Evolutionary conservation across 1,140 invertebrate genomes (phyloP), one percentile per base, ranked within the genome.

Genomic region (Rhizoglyphus robini): DNA sequence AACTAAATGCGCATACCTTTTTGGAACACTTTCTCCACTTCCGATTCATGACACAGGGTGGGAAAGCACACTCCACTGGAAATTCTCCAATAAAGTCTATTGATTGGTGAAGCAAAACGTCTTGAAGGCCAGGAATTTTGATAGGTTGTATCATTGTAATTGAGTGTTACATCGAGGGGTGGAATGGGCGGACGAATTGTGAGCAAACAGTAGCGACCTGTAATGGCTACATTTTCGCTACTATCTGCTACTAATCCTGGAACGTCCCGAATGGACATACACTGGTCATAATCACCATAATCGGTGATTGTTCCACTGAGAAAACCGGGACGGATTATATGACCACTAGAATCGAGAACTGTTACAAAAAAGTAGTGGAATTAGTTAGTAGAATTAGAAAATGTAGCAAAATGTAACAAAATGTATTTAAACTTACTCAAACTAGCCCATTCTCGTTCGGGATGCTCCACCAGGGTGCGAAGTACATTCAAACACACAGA

Each of bases 231-330:
- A n/a, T n/a, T n/a, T n/a, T n/a, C n/a, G n/a, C n/a, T n/a, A n/a
- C n/a, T n/a, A n/a, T n/a, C n/a, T n/a, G n/a, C n/a, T n/a, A n/a
- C 41, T 15, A 46, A n/a, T 8, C 18, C 23, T 46, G 18, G 41
- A 46, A n/a, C 1, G 25, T n/a, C 3, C 18, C 18, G 13, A 30
- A 70, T 49, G 18, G 32, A 47, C 29, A 72, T 23, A 65, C 71
- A 72, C 63, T 72, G 68, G 65, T 72, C 71, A 64, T 71, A 72
- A 18, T 70, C 69, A 27, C 71, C 71, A 60, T 71, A 69, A 13
- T 65, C 54, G 13, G 68, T 67, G 4, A 72, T 49, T 4, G 71
- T 72, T 27, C 71, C 71, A 60, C 68, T 69, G 11, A 72, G 36
- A 31, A 72, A 65, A n/a, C 71, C 71, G 30, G 68, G 64, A 1